These are phyloP conservation scores for Germaria angustata DNA, from an alignment of 2,888 invertebrate species.

Conservation along the genomic window DNA sequence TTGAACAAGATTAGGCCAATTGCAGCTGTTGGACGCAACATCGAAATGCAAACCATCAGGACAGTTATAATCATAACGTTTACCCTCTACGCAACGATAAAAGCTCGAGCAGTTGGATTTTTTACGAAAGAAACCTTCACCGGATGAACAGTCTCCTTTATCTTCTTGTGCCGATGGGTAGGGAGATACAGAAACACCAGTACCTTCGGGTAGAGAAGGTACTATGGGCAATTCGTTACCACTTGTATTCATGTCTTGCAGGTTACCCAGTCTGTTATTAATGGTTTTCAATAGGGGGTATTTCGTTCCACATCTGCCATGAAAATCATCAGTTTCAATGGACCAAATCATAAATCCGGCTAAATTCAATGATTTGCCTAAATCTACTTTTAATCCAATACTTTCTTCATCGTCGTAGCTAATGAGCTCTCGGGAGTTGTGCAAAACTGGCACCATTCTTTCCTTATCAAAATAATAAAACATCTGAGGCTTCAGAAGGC, in stretches of 20 bases:
- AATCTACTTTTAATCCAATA: conserved; percentile 88
- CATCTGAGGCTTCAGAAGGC: conserved; percentile 6
- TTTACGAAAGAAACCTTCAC: conserved; percentile 20
- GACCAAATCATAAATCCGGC: conserved; percentile 86
- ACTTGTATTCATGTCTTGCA: background rate
- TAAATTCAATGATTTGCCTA: conserved; percentile 88
- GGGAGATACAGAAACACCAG: too few relatives aligned
- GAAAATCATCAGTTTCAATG: conserved; percentile 95
- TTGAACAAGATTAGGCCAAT: conserved; percentile 9
- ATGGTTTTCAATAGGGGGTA: conserved; percentile 82
- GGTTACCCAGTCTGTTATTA: conserved; percentile 12
- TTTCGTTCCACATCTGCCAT: conserved; percentile 85
- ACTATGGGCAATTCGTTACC: background rate
- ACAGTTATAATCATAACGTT: background rate
- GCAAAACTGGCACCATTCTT: conserved; percentile 74
- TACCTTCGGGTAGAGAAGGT: background rate
- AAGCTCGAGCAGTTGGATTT: background rate
- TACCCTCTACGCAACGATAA: background rate
- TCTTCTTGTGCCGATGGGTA: background rate
- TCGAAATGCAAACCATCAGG: conserved; percentile 34
- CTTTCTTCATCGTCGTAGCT: conserved; percentile 93
- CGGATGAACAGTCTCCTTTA: background rate
- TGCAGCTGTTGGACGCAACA: background rate
- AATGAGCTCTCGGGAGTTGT: conserved; percentile 95
- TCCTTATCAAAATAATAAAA: background rate